A percentile compares a stretch with the other conserved stretches of the same genome.
phyloP scores from a whole-genome alignment of 2,888 invertebrate species.

The Polylopha cassiicola region DNA sequence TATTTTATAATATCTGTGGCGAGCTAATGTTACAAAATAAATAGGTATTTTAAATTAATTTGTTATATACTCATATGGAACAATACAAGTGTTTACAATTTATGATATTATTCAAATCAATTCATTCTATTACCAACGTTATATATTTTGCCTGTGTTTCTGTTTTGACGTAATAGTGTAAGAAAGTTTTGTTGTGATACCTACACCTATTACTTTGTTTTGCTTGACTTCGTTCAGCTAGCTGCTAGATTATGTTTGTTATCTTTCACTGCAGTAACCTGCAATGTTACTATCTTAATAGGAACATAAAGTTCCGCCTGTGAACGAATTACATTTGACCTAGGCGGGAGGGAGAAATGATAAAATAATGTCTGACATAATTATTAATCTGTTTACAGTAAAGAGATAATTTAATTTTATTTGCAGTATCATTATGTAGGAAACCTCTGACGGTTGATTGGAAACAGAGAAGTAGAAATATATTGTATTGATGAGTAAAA shows the following conservation, averaged over 20 bases:
- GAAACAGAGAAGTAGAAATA: not conserved
- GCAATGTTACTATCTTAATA: slow-evolving; percentile 23
- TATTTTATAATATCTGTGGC: too few relatives aligned
- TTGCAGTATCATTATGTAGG: slow-evolving; percentile 13
- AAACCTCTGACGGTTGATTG: slow-evolving; percentile 6
- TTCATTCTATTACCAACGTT: too few relatives aligned
- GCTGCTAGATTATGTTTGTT: slow-evolving; percentile 3
- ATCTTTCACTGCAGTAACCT: slow-evolving; percentile 5
- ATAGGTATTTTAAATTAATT: too few relatives aligned
- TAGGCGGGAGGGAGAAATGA: slow-evolving; percentile 29
- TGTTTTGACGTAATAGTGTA: not conserved
- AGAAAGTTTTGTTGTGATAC: slow-evolving; percentile 12
- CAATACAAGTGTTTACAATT: too few relatives aligned
- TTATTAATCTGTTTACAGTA: slow-evolving; percentile 37
- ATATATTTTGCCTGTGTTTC: too few relatives aligned
- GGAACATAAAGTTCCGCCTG: slow-evolving; percentile 27
- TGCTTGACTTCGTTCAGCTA: slow-evolving; percentile 3
- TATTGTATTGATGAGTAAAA: slow-evolving; percentile 25
- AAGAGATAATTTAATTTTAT: slow-evolving; percentile 11
- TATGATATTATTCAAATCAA: too few relatives aligned
- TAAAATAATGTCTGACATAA: slow-evolving; percentile 40
- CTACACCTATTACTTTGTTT: slow-evolving; percentile 16
- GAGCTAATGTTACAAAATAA: too few relatives aligned
- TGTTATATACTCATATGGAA: not conserved
- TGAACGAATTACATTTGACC: slow-evolving; percentile 44